Evolutionary conservation across 2,888 invertebrate species (phyloP), one percentile per base, ranked within the genome.

Genomic region (Troglohyphantes excavatus): DNA sequence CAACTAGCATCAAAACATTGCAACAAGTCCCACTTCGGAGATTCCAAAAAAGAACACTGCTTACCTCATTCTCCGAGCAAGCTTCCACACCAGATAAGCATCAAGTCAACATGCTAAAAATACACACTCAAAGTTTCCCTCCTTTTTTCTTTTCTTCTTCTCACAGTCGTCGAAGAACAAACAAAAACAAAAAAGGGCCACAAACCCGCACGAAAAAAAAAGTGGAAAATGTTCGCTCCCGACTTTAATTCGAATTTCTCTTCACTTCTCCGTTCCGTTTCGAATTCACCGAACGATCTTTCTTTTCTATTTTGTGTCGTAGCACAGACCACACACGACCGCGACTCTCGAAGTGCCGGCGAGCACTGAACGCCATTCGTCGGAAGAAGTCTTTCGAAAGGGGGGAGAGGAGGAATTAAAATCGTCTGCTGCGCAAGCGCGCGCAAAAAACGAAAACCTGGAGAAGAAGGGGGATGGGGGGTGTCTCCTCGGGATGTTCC

Each of bases 341-440:
- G 17, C 73, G 39, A 61, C 87, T 53, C 29, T 46, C 59, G 81
- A 88, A 67, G 73, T 81, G 73, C 87, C 65, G 59, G 39, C 5
- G 29, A 46, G 81, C 81, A 88, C 87, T 88, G 65, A 88, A 67
- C 87, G 87, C 87, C 87, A 88, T 88, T 88, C 87, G 87, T 39
- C 53, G 65, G 26, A 17, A 65, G 73, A 88, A 79, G 73, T 79
- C 81, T 88, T 75, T 73, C 5, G 79, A 67, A 81, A 61, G 59
- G 9, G 23, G 27, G 39, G 43, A 5, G 39, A 9, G 79, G 29
- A 0, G 53, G 61, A 29, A 29, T 59, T 61, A 39, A 39, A 29
- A 46, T 26, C 72, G 13, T 72, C 61, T 70, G 33, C 9, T 29
- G 73, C 43, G 73, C 73, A 27, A 13, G 83, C 39, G 73, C 65